Evolutionary conservation across 1,140 invertebrate species (phyloP).

Genomic region (Melitaea cinxia): DNA sequence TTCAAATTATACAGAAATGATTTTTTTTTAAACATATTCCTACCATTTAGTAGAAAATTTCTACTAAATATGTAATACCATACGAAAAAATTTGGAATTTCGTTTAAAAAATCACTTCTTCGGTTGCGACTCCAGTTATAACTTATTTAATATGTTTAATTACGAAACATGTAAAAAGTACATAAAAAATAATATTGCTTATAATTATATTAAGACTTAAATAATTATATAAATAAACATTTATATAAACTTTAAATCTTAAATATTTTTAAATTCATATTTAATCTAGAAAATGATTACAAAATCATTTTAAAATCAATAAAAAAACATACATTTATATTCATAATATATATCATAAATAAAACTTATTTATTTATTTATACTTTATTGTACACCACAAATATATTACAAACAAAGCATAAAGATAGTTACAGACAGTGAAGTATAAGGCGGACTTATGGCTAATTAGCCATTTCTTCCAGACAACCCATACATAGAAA

Average conservation of each 20-base stretch:
- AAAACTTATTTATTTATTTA: too few relatives aligned
- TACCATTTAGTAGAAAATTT: background rate
- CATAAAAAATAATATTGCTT: background rate
- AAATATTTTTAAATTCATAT: background rate
- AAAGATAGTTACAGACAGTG: too few relatives aligned
- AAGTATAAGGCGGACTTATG: too few relatives aligned
- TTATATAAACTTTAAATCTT: background rate
- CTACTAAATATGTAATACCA: background rate
- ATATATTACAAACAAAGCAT: too few relatives aligned
- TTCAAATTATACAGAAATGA: constrained; percentile 30
- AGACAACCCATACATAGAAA: too few relatives aligned
- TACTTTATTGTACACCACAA: too few relatives aligned
- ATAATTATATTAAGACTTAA: background rate
- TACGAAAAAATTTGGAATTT: background rate
- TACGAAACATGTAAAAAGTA: background rate
- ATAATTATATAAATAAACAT: background rate
- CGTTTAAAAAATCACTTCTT: background rate
- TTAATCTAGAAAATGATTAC: too few relatives aligned
- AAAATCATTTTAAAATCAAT: too few relatives aligned
- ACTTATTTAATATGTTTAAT: background rate
- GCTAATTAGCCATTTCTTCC: too few relatives aligned
- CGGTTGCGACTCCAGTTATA: background rate
- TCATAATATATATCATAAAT: too few relatives aligned
- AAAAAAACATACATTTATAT: too few relatives aligned
- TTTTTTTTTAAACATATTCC: constrained; percentile 20